Base-by-base conservation (phyloP, 2,113 vertebrate genomes). In the Gobio gobio region DNA sequence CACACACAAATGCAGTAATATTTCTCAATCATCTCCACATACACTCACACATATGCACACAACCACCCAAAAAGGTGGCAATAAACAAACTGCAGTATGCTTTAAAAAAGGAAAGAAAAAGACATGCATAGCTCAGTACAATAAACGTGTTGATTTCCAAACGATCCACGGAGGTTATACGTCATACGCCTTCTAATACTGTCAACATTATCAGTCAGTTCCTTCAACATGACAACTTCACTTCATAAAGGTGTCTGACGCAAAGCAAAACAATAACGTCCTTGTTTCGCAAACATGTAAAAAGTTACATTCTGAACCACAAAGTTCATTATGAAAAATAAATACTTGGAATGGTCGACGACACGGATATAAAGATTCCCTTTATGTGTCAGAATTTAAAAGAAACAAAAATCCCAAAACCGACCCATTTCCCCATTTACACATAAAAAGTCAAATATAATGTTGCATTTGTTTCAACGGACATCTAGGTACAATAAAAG, bases 241-340 rank as follows among this genome's bases (percentile, higher is more conserved):
- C 29, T 59, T 84, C 87, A 77, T 54, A 5, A 88, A 87, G 72
- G 91, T 88, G 88, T 92, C 91, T 85, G 85, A 86, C 43, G 78
- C 54, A 18, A 83, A 70, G 83, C 64, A 66, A 95, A 95, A 95
- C 94, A 93, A 96, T 95, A 96, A 45, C 59, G 16, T 68, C 45
- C 26, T 47, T 51, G 61, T 51, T 29, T 81, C 24, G 51, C 61
- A 66, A 22, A 22, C 47, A 95, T 96, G 95, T 98, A 99, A 93
- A 98, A 98, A 97, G 97, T 98, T 98, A 99, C 98, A 99, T 98
- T 98, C 97, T 91, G 96, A 98, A 97, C 95, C 96, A 92, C 92
- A 92, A 91, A 93, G 96, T 95, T 97, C 96, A 91, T 94, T 96
- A 93, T 94, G 95, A 94, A 94, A 96, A 97, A 98, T 98, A 98